phyloP scores from a whole-genome alignment of 1,140 invertebrate genomes.

The Acromyrmex echinatior region DNA sequence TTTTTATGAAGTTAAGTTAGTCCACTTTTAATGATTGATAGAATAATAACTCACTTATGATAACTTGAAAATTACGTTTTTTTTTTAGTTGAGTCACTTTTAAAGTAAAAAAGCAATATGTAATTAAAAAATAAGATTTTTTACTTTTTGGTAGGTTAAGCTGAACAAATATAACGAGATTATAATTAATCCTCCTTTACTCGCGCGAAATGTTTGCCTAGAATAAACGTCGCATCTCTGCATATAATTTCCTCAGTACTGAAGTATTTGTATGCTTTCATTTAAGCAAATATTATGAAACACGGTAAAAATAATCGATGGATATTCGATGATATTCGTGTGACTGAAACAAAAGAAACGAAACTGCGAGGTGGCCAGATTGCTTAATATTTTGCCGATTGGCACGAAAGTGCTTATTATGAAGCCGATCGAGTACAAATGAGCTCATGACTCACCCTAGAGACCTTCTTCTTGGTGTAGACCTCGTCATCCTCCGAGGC shows the following conservation, averaged over 20 bases:
- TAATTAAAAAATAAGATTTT: not conserved
- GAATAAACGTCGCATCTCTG: not conserved
- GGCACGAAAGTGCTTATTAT: constrained; percentile 21
- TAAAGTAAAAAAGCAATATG: not conserved
- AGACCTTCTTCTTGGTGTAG: constrained; percentile 86
- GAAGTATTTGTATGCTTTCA: not conserved
- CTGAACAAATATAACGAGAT: not conserved
- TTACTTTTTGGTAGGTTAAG: not conserved
- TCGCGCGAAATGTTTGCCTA: constrained; percentile 14
- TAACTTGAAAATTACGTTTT: too few relatives aligned
- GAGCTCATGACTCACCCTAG: constrained; percentile 82
- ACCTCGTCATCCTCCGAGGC: constrained; percentile 86
- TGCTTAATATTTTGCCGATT: constrained; percentile 42
- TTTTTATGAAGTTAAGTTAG: too few relatives aligned
- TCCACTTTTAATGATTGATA: too few relatives aligned
- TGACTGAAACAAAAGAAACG: constrained; percentile 16
- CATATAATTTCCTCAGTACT: not conserved
- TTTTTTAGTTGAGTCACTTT: too few relatives aligned
- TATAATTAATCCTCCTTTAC: not conserved
- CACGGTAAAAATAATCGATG: not conserved
- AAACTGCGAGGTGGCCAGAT: not conserved
- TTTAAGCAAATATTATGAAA: constrained; percentile 38
- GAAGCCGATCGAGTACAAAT: constrained; percentile 25
- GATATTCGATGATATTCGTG: not conserved
- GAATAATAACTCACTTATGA: too few relatives aligned